Percentiles rank a stretch among this genome's conserved stretches.
phyloP scores from a whole-genome alignment of 2,888 invertebrate species.

The Rhopalosiphum nymphaeae region DNA sequence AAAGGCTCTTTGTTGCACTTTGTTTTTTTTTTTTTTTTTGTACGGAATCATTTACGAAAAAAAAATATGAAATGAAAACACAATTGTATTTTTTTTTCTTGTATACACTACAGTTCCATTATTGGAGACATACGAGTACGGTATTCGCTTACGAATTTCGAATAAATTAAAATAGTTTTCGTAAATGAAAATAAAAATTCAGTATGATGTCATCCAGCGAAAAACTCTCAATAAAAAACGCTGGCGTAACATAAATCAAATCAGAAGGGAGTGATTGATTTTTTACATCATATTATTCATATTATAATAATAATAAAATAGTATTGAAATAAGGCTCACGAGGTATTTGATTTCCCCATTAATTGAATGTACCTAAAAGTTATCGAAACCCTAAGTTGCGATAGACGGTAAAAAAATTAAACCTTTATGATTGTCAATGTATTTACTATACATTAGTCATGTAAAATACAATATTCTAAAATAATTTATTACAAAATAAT shows the following conservation, averaged over 20 bases:
- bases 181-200: background rate
- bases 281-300: background rate
- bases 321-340: background rate
- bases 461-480: background rate
- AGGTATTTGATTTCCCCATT: background rate
- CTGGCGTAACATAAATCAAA: background rate
- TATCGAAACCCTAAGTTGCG: background rate
- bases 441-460: background rate
- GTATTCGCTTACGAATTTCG: slow-evolving; percentile 6
- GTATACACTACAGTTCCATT: background rate
- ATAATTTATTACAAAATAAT: background rate
- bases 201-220: background rate
- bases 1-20: slow-evolving; percentile 37
- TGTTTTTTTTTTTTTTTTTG: background rate
- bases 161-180: slow-evolving; percentile 26
- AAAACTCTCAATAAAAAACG: background rate
- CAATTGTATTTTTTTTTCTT: slow-evolving; percentile 12
- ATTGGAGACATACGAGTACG: background rate
- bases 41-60: slow-evolving; percentile 28
- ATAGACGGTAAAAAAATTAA: background rate
- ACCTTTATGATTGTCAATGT: background rate
- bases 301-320: background rate
- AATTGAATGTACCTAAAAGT: background rate
- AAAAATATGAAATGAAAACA: slow-evolving; percentile 25
- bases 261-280: background rate